These are phyloP conservation scores for Bombus consobrinus DNA, from an alignment of 1,140 invertebrate genomes.

Conservation along the genomic window DNA sequence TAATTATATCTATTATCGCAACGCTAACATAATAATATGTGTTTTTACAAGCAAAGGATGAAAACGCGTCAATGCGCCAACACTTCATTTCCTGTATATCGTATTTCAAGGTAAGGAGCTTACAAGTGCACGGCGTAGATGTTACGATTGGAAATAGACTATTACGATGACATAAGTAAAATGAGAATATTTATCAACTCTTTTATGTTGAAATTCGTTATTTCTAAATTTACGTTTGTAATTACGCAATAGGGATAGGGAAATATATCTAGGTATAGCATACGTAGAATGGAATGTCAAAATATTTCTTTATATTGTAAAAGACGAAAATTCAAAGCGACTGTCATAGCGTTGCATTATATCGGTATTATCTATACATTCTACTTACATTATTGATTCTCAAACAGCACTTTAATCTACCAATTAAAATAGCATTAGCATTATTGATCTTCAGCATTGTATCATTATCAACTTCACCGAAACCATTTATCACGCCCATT, in stretches of 20 bases:
- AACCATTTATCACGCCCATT: neutral
- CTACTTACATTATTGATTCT: neutral
- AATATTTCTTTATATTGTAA: too few species aligned
- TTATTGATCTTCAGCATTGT: neutral
- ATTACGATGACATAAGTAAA: neutral
- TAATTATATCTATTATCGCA: neutral
- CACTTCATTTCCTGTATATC: neutral
- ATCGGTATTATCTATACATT: neutral
- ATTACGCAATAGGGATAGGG: too few species aligned
- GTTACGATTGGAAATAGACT: neutral
- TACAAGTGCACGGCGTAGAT: neutral
- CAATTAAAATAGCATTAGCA: constrained; percentile 9
- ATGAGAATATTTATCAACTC: neutral
- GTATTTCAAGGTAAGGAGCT: neutral
- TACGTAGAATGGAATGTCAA: neutral
- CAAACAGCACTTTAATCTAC: neutral
- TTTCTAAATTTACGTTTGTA: neutral
- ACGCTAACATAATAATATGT: neutral
- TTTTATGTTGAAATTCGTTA: too few species aligned
- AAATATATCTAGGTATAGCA: neutral
- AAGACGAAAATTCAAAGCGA: too few species aligned
- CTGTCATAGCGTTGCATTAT: neutral
- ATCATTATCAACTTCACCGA: neutral
- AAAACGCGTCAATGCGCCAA: neutral
- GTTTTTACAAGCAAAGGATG: neutral